Evolutionary conservation across 2,888 invertebrate species (phyloP).

Genomic region (Plemyria rubiginata): DNA sequence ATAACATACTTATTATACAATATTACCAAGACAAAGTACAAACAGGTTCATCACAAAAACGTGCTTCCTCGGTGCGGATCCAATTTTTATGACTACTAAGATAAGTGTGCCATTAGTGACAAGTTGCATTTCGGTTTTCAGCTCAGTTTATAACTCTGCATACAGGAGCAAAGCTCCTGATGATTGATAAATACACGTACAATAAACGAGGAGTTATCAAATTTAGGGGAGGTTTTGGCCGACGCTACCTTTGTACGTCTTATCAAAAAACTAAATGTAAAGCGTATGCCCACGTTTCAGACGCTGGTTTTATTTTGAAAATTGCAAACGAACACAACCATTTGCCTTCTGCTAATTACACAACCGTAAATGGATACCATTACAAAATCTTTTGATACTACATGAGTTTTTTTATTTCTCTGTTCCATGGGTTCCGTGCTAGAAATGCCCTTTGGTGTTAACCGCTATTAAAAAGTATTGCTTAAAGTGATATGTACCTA

Average conservation of each 20-base stretch:
- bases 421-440: no score
- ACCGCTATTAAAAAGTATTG: no score
- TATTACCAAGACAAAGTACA: no score
- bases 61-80: no score
- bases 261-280: slow-evolving; percentile 16
- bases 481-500: no score
- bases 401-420: no score
- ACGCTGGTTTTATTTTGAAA: slow-evolving; percentile 17
- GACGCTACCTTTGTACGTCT: slow-evolving; percentile 22
- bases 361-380: slow-evolving; percentile 10
- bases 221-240: not conserved
- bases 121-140: slow-evolving; percentile 9
- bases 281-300: slow-evolving; percentile 23
- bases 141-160: slow-evolving; percentile 13
- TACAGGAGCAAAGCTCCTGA: slow-evolving; percentile 9
- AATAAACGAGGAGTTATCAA: slow-evolving; percentile 1
- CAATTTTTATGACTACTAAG: no score
- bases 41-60: no score
- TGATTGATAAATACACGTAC: slow-evolving; percentile 15
- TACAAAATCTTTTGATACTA: slow-evolving; percentile 5
- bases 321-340: slow-evolving; percentile 28
- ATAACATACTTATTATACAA: no score
- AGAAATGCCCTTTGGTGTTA: no score
- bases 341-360: slow-evolving; percentile 22
- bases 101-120: no score